Conservation (phyloP, 2,888 invertebrate genomes). For the Troides oblongomaculatus region DNA sequence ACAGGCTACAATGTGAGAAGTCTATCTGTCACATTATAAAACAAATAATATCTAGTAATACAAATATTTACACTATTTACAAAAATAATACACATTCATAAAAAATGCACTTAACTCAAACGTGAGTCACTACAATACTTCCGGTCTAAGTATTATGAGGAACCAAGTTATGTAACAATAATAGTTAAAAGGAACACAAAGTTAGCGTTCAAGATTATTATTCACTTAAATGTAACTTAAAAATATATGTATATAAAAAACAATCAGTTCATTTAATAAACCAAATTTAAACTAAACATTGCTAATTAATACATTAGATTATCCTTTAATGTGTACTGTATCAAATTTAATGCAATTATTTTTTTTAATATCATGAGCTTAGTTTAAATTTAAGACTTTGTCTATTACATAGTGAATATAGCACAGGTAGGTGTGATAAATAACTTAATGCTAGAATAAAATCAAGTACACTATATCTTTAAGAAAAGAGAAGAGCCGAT, state of each 20-base stretch:
- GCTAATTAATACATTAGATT: neutral
- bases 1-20: conserved; percentile 71
- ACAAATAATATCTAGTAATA: conserved; percentile 56
- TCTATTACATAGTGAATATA: conserved; percentile 30
- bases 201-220: conserved; percentile 38
- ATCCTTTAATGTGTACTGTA: conserved; percentile 9
- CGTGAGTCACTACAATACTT: conserved; percentile 30
- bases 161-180: conserved; percentile 45
- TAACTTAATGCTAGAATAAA: conserved; percentile 35
- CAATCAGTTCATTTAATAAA: conserved; percentile 54
- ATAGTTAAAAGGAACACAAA: conserved; percentile 42
- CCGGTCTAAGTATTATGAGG: conserved; percentile 39
- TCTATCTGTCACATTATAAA: conserved; percentile 76
- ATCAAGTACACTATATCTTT: conserved; percentile 32
- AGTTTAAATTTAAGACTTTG: conserved; percentile 30
- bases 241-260: conserved; percentile 46
- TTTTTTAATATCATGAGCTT: conserved; percentile 30
- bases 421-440: conserved; percentile 32
- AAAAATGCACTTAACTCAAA: conserved; percentile 57
- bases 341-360: conserved; percentile 26
- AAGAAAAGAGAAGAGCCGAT: too few relatives aligned
- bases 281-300: conserved; percentile 33
- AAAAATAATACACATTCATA: conserved; percentile 41
- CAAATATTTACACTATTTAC: conserved; percentile 68
- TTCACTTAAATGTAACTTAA: conserved; percentile 50